Evolutionary conservation across 2,888 invertebrate species (phyloP).

Genomic region (Drosophila nigricruria): DNA sequence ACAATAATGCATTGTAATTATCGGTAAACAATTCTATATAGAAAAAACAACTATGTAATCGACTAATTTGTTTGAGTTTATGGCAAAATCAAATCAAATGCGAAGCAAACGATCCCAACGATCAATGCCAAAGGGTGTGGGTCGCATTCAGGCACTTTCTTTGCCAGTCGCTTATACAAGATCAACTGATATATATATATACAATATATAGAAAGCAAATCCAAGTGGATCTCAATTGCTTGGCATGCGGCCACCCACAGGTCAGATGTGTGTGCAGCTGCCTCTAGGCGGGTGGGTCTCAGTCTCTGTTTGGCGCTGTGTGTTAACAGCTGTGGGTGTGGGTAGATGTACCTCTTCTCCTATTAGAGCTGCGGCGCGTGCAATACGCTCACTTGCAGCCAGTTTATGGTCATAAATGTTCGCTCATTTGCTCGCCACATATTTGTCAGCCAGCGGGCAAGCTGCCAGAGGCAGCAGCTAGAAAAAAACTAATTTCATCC

Average conservation of each 20-base stretch:
- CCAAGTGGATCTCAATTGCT: slow-evolving; percentile 31
- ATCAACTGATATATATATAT: slow-evolving; percentile 17
- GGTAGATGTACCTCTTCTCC: slow-evolving; percentile 16
- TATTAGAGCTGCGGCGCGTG: slow-evolving; percentile 11
- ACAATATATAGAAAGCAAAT: slow-evolving; percentile 24
- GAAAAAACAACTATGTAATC: slow-evolving; percentile 43
- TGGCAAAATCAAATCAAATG: slow-evolving; percentile 72
- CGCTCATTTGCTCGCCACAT: slow-evolving; percentile 55
- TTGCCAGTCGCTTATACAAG: slow-evolving; percentile 52
- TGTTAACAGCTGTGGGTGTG: slow-evolving; percentile 2
- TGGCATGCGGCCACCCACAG: slow-evolving; percentile 57
- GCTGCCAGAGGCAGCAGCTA: slow-evolving; percentile 49
- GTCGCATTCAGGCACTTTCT: slow-evolving; percentile 61
- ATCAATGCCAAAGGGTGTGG: slow-evolving; percentile 59
- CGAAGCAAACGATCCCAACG: slow-evolving; percentile 55
- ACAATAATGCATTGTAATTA: slow-evolving; percentile 65
- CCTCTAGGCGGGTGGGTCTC: slow-evolving; percentile 26
- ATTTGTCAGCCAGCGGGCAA: slow-evolving; percentile 65
- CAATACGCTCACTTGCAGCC: slow-evolving; percentile 21
- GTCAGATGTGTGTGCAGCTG: slow-evolving; percentile 26
- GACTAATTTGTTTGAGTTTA: slow-evolving; percentile 75
- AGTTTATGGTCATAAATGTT: slow-evolving; percentile 51
- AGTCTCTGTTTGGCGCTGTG: background rate
- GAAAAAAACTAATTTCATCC: slow-evolving; percentile 22
- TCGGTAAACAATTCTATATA: slow-evolving; percentile 55